Evolutionary conservation across 2,797 vertebrate species (phyloP).

Genomic region (Tauraco hartlaubi): DNA sequence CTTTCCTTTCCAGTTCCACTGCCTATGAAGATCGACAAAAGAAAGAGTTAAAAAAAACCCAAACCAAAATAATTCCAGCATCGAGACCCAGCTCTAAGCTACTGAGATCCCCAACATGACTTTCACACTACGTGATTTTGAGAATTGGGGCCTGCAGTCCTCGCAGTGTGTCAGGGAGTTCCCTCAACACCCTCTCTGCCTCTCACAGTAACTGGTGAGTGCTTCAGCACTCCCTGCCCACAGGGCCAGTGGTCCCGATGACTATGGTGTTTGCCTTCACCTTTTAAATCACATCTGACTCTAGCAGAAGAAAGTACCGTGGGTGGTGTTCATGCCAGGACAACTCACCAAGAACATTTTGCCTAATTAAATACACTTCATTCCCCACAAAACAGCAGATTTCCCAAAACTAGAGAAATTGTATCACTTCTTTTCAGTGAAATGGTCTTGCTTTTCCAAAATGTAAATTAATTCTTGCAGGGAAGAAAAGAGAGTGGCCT

Average conservation of each 20-base stretch:
- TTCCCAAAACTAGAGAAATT: rapidly evolving
- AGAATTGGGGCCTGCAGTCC: background rate
- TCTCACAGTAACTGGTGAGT: rapidly evolving
- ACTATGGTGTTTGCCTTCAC: background rate
- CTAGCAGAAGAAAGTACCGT: background rate
- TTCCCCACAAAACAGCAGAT: background rate
- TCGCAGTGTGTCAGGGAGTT: background rate
- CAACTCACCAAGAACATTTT: background rate
- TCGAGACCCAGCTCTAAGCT: background rate
- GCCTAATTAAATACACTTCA: background rate
- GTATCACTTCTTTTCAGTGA: background rate
- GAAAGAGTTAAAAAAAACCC: rapidly evolving
- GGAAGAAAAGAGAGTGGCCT: background rate
- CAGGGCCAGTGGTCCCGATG: background rate
- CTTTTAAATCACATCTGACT: rapidly evolving
- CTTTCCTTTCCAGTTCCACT: background rate
- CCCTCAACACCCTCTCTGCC: background rate
- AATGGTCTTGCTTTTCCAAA: background rate
- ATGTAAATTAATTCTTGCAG: constrained; percentile 2
- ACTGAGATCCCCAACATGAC: background rate
- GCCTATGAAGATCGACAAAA: background rate
- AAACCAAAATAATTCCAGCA: background rate
- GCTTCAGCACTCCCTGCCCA: background rate
- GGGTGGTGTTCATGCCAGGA: background rate
- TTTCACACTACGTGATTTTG: background rate